Percentiles rank a stretch among this genome's conserved stretches.
phyloP scores from a whole-genome alignment of 1,140 invertebrate species.

The Drosophila virilis region DNA sequence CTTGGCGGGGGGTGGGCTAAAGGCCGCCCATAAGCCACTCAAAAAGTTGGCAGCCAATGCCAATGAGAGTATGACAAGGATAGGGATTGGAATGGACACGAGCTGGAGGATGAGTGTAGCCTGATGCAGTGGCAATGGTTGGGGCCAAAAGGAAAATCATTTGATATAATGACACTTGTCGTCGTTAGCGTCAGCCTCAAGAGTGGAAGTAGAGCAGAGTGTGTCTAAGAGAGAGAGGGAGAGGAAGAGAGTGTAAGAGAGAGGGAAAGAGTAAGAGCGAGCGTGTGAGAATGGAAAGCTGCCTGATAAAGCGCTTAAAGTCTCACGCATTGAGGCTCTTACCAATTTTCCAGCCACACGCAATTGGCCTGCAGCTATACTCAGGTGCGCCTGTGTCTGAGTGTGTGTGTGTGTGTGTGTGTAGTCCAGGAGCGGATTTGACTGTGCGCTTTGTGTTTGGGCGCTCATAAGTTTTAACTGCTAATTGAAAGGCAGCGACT shows the following conservation, averaged over 20 bases:
- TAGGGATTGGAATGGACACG: conserved; percentile 2
- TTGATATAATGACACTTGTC: conserved; percentile 80
- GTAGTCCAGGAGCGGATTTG: neutral
- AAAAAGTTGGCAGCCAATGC: conserved; percentile 63
- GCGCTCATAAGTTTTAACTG: conserved; percentile 62
- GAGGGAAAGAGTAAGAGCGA: neutral
- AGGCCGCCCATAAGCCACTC: conserved; percentile 62
- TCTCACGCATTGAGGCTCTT: conserved; percentile 7
- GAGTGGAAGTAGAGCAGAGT: conserved; percentile 48
- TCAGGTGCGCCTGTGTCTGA: too few species aligned
- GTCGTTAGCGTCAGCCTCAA: conserved; percentile 38
- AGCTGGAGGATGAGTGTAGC: neutral
- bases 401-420: neutral
- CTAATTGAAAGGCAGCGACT: conserved; percentile 64
- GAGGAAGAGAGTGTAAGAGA: neutral
- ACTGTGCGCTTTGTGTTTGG: neutral
- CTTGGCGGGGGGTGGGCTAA: neutral
- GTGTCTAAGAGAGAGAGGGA: conserved; percentile 33
- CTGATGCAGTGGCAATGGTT: conserved; percentile 43
- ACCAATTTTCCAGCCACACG: conserved; percentile 7
- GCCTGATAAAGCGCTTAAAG: neutral
- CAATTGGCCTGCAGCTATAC: neutral
- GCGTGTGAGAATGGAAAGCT: neutral
- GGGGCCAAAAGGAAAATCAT: conserved; percentile 72
- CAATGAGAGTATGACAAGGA: conserved; percentile 44